These are phyloP conservation scores for Furnarius figulus DNA, from an alignment of 2,113 vertebrate genomes.

Conservation along the genomic window DNA sequence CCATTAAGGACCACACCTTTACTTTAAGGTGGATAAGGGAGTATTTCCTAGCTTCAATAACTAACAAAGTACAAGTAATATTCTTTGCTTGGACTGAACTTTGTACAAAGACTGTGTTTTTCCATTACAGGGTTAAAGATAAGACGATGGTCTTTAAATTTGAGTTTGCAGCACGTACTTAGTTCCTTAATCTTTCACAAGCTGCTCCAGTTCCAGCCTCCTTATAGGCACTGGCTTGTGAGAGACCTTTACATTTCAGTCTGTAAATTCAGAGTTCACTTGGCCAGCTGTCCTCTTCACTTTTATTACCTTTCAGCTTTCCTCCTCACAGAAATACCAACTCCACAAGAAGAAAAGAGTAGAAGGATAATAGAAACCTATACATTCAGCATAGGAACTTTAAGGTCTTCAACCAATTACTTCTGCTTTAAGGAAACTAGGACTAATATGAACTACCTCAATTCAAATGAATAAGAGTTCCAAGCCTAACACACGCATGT, in stretches of 20 bases:
- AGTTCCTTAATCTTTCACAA: conserved; percentile 19
- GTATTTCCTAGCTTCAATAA: neutral
- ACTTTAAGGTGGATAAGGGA: neutral
- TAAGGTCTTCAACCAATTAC: neutral
- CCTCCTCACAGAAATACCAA: neutral
- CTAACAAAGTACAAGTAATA: neutral
- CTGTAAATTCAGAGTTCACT: neutral
- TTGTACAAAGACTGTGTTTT: neutral
- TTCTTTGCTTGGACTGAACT: neutral
- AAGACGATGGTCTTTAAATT: neutral
- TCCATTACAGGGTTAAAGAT: neutral
- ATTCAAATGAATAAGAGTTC: neutral
- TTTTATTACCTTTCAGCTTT: neutral
- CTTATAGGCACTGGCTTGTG: neutral
- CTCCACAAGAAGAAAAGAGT: neutral
- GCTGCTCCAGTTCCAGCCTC: neutral
- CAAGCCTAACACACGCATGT: neutral
- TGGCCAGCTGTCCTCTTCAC: neutral
- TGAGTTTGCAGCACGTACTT: neutral
- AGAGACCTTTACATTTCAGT: neutral
- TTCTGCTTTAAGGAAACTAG: neutral
- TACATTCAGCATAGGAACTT: neutral
- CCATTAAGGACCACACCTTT: neutral
- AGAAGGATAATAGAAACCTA: neutral
- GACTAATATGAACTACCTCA: neutral